Base-by-base conservation (phyloP, 2,113 vertebrate species). In the Hylia prasina region DNA sequence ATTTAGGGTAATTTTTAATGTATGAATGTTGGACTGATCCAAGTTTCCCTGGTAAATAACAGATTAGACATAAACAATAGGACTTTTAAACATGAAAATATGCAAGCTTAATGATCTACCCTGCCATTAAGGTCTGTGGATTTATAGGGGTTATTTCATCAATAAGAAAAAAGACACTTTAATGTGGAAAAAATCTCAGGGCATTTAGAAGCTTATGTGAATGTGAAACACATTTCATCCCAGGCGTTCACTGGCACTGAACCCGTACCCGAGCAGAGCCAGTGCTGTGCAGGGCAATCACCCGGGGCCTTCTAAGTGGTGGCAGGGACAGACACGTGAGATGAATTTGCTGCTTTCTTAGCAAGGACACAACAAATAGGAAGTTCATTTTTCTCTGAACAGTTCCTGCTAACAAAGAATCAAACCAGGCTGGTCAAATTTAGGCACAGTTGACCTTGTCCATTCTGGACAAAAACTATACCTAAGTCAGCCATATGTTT, bases 1-100 rank as follows among this genome's bases (percentile, higher is more conserved):
- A 75, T 96, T 95, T 96, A 81, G 64, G 47, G 60, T 87, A 96
- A 75, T 94, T 95, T 95, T 96, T 91, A 89, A 90, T 95, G 54
- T 88, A 95, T 86, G 68, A 93, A 81, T 45, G 60, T 77, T 86
- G 73, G 71, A 81, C 33, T 77, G 51, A 63, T 94, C 75, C 82
- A 94, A 88, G 68, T 88, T 97, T 44, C 44, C 31, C 56, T 83
- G 69, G 85, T 89, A 93, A 96, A 86, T 86, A 93, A 75, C 33
- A 78, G 51, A 68, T 92, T 93, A 89, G 68, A 89, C 47, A 75
- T 66, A 91, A 95, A 88, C 75, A 95, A 75, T 50, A 68, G 51
- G 60, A 80, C 68, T 83, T 80, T 70, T 75, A 81, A 93, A 81
- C 56, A 71, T 12, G 25, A 90, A 96, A 95, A 90, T 86, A 93